Evolutionary conservation across 2,797 vertebrate species (phyloP).

Genomic region (Argentina silus): DNA sequence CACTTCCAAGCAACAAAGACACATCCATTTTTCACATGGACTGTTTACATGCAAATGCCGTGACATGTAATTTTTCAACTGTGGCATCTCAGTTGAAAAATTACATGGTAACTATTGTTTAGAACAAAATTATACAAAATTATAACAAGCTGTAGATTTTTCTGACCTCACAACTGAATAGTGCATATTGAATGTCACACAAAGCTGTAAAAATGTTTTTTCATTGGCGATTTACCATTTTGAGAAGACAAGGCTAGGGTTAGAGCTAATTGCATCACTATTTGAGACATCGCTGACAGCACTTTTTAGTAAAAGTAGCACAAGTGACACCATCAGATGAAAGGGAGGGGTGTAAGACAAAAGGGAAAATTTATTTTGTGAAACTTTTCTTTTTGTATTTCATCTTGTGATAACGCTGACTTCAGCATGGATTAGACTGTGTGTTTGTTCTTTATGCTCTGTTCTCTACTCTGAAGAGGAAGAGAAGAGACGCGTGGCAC

Average conservation of each 20-base stretch:
- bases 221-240: slow-evolving; percentile 61
- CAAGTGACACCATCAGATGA: slow-evolving; percentile 74
- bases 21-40: slow-evolving; percentile 36
- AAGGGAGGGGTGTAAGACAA: slow-evolving; percentile 11
- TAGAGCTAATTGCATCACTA: slow-evolving; percentile 70
- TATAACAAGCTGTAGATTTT: background rate
- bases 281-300: slow-evolving; percentile 72
- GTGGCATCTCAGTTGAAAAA: background rate
- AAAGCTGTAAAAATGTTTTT: background rate
- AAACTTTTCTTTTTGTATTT: slow-evolving; percentile 63
- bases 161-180: background rate
- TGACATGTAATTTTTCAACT: background rate
- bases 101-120: background rate
- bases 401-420: slow-evolving; percentile 72
- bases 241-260: slow-evolving; percentile 66
- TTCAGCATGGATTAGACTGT: slow-evolving; percentile 73
- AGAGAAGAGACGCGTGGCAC: slow-evolving; percentile 43
- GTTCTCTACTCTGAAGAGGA: slow-evolving; percentile 47
- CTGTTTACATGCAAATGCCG: slow-evolving; percentile 7
- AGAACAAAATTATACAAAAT: background rate
- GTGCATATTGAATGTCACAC: background rate
- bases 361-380: slow-evolving; percentile 55
- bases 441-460: slow-evolving; percentile 70
- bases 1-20: slow-evolving; percentile 29
- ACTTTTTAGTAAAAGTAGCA: slow-evolving; percentile 65